Evolutionary conservation across 1,140 invertebrate genomes (phyloP).

Genomic region (Drosophila obscura): DNA sequence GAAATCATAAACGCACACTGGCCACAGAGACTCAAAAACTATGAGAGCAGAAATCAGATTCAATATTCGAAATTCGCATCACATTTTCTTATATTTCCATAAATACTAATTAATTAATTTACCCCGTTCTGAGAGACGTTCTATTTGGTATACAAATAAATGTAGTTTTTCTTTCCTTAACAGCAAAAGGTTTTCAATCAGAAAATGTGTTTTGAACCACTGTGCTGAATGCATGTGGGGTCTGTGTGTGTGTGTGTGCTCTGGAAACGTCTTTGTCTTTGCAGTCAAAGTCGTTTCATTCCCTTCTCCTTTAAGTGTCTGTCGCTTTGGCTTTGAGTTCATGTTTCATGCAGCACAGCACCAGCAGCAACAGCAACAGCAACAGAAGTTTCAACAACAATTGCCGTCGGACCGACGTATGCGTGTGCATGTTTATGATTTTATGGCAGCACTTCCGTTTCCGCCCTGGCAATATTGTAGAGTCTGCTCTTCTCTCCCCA

Average conservation of each 20-base stretch:
- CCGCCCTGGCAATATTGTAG: slow-evolving; percentile 69
- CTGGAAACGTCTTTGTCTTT: slow-evolving; percentile 56
- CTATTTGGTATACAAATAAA: too few relatives aligned
- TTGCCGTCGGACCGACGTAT: slow-evolving; percentile 54
- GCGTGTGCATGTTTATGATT: slow-evolving; percentile 82
- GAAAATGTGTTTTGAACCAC: background rate
- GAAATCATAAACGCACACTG: slow-evolving; percentile 41
- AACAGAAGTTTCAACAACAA: slow-evolving; percentile 49
- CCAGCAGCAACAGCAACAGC: slow-evolving; percentile 19
- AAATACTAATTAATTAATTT: too few relatives aligned
- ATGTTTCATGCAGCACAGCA: slow-evolving; percentile 67
- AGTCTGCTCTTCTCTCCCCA: background rate
- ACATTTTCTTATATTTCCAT: too few relatives aligned
- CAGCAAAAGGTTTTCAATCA: background rate
- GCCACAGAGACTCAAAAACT: slow-evolving; percentile 25
- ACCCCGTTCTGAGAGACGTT: too few relatives aligned
- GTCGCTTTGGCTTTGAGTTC: slow-evolving; percentile 63
- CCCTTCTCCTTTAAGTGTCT: slow-evolving; percentile 39
- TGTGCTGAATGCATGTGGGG: background rate
- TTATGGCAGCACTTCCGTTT: slow-evolving; percentile 82
- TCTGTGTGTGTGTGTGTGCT: slow-evolving; percentile 15
- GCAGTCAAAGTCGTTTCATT: slow-evolving; percentile 40
- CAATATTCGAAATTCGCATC: too few relatives aligned
- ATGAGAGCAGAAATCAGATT: too few relatives aligned
- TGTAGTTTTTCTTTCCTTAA: too few relatives aligned